These are phyloP conservation scores for Actenoides hombroni DNA, from an alignment of 2,113 vertebrate genomes.

Conservation along the genomic window DNA sequence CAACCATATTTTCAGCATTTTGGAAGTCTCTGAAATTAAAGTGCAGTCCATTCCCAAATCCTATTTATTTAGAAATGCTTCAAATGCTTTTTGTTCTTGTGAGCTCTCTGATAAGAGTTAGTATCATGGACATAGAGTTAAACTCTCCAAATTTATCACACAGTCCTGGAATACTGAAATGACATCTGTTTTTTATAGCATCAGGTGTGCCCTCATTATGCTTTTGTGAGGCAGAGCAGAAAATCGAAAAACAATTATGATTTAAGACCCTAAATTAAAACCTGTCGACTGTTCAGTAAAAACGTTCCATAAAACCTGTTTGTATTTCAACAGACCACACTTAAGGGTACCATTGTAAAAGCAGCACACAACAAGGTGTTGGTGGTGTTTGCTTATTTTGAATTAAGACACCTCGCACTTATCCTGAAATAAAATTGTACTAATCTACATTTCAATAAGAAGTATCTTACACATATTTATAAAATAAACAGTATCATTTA, in stretches of 20 bases:
- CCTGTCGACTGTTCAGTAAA: slow-evolving; percentile 39
- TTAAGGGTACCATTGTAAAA: background rate
- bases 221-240: slow-evolving; percentile 30
- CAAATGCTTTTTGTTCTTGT: background rate
- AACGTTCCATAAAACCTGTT: slow-evolving; percentile 22
- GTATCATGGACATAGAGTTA: background rate
- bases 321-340: background rate
- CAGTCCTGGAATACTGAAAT: background rate
- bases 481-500: background rate
- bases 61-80: background rate
- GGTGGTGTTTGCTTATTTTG: background rate
- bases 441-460: background rate
- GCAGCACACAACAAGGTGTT: background rate
- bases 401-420: background rate
- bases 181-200: slow-evolving; percentile 58
- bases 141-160: background rate
- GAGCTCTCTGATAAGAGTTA: background rate
- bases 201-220: slow-evolving; percentile 55
- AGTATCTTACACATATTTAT: background rate
- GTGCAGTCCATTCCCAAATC: background rate
- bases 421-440: background rate
- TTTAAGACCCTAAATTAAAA: slow-evolving; percentile 59
- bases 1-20: background rate
- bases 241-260: slow-evolving; percentile 47
- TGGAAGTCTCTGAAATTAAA: background rate